phyloP scores from a whole-genome alignment of 2,113 vertebrate genomes.

The Pitta sordida region DNA sequence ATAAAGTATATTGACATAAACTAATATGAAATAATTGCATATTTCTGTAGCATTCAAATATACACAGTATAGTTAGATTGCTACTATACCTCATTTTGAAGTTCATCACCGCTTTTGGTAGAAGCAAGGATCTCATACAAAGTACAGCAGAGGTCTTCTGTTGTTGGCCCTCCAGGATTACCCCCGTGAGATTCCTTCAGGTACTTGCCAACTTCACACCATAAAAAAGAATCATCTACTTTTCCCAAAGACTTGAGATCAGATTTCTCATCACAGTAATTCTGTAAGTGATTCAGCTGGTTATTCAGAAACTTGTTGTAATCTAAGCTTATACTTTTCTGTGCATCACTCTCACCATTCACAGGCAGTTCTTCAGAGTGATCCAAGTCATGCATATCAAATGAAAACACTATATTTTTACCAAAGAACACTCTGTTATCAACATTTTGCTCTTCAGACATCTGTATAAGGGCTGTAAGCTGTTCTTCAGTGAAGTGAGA shows the following conservation, averaged over 20 bases:
- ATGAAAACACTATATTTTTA: constrained; percentile 87
- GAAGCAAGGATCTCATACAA: constrained; percentile 95
- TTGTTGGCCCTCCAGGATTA: constrained; percentile 82
- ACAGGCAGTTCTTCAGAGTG: constrained; percentile 79
- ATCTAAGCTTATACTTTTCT: constrained; percentile 78
- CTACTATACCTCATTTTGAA: constrained; percentile 92
- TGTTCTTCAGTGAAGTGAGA: constrained; percentile 76
- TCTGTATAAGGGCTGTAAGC: constrained; percentile 78
- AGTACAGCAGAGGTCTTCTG: constrained; percentile 91
- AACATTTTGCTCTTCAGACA: constrained; percentile 64
- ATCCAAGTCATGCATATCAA: constrained; percentile 89
- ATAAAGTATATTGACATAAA: not conserved
- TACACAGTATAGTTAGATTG: not conserved
- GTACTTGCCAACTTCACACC: constrained; percentile 89
- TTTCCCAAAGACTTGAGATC: constrained; percentile 60
- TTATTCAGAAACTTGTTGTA: constrained; percentile 85
- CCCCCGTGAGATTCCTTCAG: constrained; percentile 76
- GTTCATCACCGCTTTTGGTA: constrained; percentile 87
- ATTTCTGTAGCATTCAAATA: not conserved
- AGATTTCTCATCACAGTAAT: constrained; percentile 42
- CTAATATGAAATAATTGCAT: not conserved
- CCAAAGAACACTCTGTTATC: constrained; percentile 76
- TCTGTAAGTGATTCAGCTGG: constrained; percentile 74
- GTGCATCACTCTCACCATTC: constrained; percentile 55
- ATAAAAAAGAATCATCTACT: constrained; percentile 79